These are phyloP conservation scores for Aphelenchoides bicaudatus DNA, from an alignment of 2,888 invertebrate genomes.

Conservation along the genomic window DNA sequence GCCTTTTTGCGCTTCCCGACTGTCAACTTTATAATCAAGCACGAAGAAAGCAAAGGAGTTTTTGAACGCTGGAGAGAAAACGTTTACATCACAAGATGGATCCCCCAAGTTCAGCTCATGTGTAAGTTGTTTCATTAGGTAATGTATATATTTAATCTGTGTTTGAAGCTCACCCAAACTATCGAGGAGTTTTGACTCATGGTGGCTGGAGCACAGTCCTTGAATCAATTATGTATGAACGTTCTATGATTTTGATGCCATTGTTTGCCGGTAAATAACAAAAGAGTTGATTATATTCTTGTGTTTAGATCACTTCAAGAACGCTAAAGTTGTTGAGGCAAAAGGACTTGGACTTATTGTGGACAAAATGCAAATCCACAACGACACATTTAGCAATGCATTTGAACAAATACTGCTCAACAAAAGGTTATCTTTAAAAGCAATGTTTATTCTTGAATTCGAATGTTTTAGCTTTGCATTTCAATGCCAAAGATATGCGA, in stretches of 20 bases:
- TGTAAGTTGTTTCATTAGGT: conserved; percentile 25
- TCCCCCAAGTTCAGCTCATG: conserved; percentile 48
- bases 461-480: neutral
- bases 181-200: conserved; percentile 48
- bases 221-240: conserved; percentile 40
- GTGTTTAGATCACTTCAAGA: conserved; percentile 44
- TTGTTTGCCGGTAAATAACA: conserved; percentile 43
- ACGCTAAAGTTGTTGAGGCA: conserved; percentile 41
- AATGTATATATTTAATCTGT: neutral
- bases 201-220: conserved; percentile 53
- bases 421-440: conserved; percentile 6
- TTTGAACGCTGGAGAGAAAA: conserved; percentile 28
- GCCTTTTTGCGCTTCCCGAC: conserved; percentile 42
- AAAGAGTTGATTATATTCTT: neutral
- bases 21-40: conserved; percentile 48
- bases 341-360: conserved; percentile 41
- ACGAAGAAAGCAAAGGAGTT: conserved; percentile 23
- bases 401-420: conserved; percentile 7
- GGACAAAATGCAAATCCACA: conserved; percentile 39
- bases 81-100: conserved; percentile 42
- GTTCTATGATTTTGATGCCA: conserved; percentile 53
- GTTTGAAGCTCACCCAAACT: conserved; percentile 44
- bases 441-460: neutral
- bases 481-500: neutral
- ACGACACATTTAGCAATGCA: conserved; percentile 33